Evolutionary conservation across 2,797 vertebrate species (phyloP), one percentile per base, ranked within the genome.

Genomic region (Ctenopoma multispine): DNA sequence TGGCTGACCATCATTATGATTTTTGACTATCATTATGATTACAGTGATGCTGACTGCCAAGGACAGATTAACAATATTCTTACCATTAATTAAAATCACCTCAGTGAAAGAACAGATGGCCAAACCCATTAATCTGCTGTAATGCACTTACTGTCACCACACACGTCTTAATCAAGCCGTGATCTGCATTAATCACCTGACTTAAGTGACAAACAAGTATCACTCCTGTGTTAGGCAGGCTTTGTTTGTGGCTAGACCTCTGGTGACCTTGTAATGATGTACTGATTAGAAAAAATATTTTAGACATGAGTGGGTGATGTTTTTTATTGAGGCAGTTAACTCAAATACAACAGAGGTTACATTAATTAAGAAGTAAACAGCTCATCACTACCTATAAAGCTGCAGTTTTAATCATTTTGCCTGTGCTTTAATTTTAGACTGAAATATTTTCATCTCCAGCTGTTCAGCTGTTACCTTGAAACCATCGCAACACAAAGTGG

Each of bases 141-240:
- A 92, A 94, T 89, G 82, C 89, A 91, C 90, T 93, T 93, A 93
- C 89, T 88, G 91, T 89, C 92, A 92, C 87, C 89, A 86, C 87
- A 85, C 87, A 81, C 58, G 76, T 93, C 93, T 92, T 93, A 94
- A 93, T 94, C 87, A 90, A 89, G 84, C 88, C 77, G 90, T 90
- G 92, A 94, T 93, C 92, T 90, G 87, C 86, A 83, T 90, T 94
- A 92, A 94, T 94, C 92, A 90, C 90, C 85, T 87, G 69, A 89
- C 81, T 94, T 94, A 93, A 85, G 92, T 93, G 86, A 81, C 93
- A 93, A 93, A 93, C 92, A 92, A 89, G 89, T 89, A 92, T 93
- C 87, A 85, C 64, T 87, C 61, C 76, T 54, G 73, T 69, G 87
- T 87, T 87, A 91, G 86, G 56, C 46, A 18, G 65, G 75, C 56